Evolutionary conservation across 2,888 invertebrate genomes (phyloP).

Genomic region (Idaea dimidiata): DNA sequence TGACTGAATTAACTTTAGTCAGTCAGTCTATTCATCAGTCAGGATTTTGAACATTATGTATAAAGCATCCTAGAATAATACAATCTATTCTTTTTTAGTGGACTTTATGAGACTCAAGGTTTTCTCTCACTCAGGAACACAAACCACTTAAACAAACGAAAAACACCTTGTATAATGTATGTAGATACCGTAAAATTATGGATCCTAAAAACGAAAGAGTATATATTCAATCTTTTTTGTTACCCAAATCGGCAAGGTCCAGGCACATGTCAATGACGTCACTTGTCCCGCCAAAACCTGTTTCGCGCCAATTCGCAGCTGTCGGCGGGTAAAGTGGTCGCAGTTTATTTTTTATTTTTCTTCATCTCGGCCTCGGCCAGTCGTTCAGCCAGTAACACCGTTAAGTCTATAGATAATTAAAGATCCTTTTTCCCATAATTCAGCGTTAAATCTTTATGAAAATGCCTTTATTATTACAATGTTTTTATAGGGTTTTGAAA

Average conservation of each 20-base stretch:
- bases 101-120: too few species aligned
- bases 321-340: slow-evolving; percentile 63
- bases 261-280: slow-evolving; percentile 75
- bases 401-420: slow-evolving; percentile 56
- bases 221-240: slow-evolving; percentile 50
- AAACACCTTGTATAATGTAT: too few species aligned
- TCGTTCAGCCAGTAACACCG: slow-evolving; percentile 66
- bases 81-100: too few species aligned
- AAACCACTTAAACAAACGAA: too few species aligned
- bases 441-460: not conserved
- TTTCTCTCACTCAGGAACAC: too few species aligned
- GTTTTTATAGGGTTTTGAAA: not conserved
- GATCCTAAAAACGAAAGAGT: slow-evolving; percentile 47
- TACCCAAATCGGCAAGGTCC: slow-evolving; percentile 50
- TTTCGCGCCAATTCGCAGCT: slow-evolving; percentile 78
- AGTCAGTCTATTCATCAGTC: too few species aligned
- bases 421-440: slow-evolving; percentile 26
- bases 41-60: too few species aligned
- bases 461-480: slow-evolving; percentile 1
- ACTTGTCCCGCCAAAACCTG: slow-evolving; percentile 68
- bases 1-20: too few species aligned
- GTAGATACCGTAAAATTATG: slow-evolving; percentile 56
- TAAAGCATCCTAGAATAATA: too few species aligned
- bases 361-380: slow-evolving; percentile 49
- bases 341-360: slow-evolving; percentile 54